A percentile compares a stretch with the other conserved stretches of the same genome.
These are phyloP conservation scores for Onchidella celtica DNA, from an alignment of 2,888 invertebrate species.

Conservation along the genomic window DNA sequence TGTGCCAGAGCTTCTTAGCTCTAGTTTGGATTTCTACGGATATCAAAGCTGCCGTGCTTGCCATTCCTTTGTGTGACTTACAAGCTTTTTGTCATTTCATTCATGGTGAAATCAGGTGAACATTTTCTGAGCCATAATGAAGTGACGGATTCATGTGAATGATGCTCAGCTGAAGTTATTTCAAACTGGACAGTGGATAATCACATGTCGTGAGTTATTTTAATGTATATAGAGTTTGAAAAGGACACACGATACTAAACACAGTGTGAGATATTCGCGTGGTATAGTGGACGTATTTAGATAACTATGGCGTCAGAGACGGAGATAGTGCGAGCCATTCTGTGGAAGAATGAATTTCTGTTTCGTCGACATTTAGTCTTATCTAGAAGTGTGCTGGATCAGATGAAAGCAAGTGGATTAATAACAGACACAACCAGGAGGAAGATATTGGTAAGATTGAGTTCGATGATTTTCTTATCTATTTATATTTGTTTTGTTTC, in stretches of 20 bases:
- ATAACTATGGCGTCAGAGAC: constrained; percentile 35
- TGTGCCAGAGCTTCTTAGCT: too few species aligned
- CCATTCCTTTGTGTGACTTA: too few species aligned
- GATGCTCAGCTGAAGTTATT: too few species aligned
- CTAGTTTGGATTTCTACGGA: too few species aligned
- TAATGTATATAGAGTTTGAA: not conserved
- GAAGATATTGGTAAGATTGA: constrained; percentile 52
- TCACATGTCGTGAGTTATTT: too few species aligned
- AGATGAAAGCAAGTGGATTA: constrained; percentile 41
- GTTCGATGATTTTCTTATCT: not conserved
- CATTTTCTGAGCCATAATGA: too few species aligned
- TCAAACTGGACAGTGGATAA: too few species aligned
- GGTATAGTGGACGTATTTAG: too few species aligned
- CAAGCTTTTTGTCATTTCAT: too few species aligned
- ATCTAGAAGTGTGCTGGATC: constrained; percentile 53
- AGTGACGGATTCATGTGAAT: too few species aligned
- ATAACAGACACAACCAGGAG: constrained; percentile 48
- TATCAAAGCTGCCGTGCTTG: too few species aligned
- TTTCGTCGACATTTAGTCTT: constrained; percentile 53
- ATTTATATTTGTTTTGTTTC: not conserved
- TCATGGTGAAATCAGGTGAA: too few species aligned
- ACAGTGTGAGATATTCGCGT: not conserved
- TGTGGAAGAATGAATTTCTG: constrained; percentile 50
- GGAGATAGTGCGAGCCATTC: constrained; percentile 45
- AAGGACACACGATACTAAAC: not conserved